Conservation (phyloP, 2,113 vertebrate species). For the Gnathonemus echidnorhynchus region DNA sequence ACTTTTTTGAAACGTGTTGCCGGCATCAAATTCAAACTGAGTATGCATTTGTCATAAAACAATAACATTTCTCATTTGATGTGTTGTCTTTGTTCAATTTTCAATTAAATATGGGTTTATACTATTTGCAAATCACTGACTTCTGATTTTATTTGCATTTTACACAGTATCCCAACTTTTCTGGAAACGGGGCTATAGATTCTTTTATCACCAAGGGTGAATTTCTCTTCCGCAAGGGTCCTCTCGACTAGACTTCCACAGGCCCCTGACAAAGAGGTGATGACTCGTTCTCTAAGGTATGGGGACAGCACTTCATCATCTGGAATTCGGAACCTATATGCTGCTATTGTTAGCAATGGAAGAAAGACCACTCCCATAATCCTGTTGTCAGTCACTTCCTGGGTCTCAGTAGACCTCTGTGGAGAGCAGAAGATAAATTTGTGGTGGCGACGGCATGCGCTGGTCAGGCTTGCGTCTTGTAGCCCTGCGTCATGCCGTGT, state of each 20-base stretch:
- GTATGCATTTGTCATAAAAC: too few species aligned
- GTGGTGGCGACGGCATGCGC: neutral
- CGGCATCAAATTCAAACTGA: too few species aligned
- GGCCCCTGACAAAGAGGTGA: neutral
- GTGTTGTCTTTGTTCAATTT: too few species aligned
- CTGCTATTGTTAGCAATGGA: neutral
- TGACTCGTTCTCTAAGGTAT: neutral
- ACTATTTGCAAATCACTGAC: too few species aligned
- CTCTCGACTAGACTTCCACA: neutral
- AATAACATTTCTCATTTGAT: too few species aligned
- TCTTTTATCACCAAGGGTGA: neutral
- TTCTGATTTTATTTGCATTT: too few species aligned
- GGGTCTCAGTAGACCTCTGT: neutral
- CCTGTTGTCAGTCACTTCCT: neutral
- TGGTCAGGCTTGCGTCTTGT: neutral
- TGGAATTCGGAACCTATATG: neutral
- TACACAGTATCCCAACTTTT: too few species aligned
- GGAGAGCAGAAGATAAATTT: neutral
- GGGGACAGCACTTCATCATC: neutral
- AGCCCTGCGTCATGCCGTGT: neutral
- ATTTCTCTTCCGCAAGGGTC: neutral
- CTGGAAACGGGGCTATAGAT: too few species aligned
- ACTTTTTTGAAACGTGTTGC: too few species aligned
- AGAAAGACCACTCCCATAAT: neutral
- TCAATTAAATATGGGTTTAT: too few species aligned